phyloP scores from a whole-genome alignment of 2,888 invertebrate species.

The Clitarchus hookeri region DNA sequence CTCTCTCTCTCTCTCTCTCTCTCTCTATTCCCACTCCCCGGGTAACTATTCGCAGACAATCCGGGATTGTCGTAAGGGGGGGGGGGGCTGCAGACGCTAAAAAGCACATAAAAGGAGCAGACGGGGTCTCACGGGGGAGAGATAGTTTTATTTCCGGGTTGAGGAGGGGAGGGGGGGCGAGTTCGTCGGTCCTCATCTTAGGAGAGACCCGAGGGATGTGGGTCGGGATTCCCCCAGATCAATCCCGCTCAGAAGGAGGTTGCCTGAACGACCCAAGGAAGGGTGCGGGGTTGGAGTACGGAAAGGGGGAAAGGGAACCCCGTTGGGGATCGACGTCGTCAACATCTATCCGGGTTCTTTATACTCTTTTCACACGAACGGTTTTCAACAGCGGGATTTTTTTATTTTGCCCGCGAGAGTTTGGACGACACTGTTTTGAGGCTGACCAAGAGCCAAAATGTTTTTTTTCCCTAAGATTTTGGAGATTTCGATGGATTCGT shows the following conservation, averaged over 20 bases:
- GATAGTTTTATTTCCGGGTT: background rate
- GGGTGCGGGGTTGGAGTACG: too few relatives aligned
- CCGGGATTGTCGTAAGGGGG: background rate
- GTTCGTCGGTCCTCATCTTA: background rate
- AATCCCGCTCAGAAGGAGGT: background rate
- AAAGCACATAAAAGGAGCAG: background rate
- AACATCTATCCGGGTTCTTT: background rate
- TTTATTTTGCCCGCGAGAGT: background rate
- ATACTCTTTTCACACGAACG: background rate
- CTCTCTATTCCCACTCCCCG: background rate
- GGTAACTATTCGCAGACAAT: background rate
- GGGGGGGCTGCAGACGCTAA: background rate
- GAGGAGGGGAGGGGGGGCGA: background rate
- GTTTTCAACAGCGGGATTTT: too few relatives aligned
- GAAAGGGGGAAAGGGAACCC: background rate
- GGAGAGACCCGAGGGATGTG: background rate
- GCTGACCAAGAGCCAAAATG: too few relatives aligned
- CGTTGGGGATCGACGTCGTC: background rate
- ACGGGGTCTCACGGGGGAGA: background rate
- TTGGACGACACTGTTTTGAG: constrained; percentile 6
- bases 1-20: background rate
- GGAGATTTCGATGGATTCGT: too few relatives aligned
- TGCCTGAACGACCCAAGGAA: too few relatives aligned
- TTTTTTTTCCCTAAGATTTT: too few relatives aligned
- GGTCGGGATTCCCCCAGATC: background rate